Base-by-base conservation (phyloP, 2,888 invertebrate species). In the Tuberolachnus salignus region DNA sequence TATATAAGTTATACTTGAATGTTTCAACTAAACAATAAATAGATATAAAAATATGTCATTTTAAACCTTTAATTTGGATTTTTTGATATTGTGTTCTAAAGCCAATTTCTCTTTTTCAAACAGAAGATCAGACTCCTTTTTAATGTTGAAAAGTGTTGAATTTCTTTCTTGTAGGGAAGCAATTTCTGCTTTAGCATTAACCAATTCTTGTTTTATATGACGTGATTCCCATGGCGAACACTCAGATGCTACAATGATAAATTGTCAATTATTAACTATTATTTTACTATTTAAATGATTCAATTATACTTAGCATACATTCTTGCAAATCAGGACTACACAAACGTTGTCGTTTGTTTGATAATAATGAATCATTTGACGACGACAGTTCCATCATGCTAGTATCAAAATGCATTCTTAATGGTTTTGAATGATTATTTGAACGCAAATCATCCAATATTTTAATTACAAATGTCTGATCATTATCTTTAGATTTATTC, bases 51-150 rank as follows among this genome's bases (percentile, higher is more conserved):
- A 44, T 4, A 3, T 9, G n/a, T 46, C 23, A 46, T 46, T 42
- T 1, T 16, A 63, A 72, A 80, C 81, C 61, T 34, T 80, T 19
- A 69, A 23, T 57, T 71, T 63, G 55, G 80, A 64, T 53, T 80
- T 75, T 9, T 75, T 61, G 1, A 80, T 26, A 61, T 44, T 72
- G 11, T 74, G 57, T 64, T 80, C 80, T 49, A 81, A 63, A 4
- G 73, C 73, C 64, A 83, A 83, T 75, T 90, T 91, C 84, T 93
- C 92, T 81, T 90, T 91, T 81, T 92, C 91, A 85, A 91, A 92
- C 78, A 92, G 85, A 14, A 92, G 88, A 84, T 92, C 91, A 86
- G 91, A 90, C 85, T 92, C 90, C 80, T 90, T 90, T 4, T 91
- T 88, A 21, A 92, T 88, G 80, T 88, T 89, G 81, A 92, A 91